phyloP scores from a whole-genome alignment of 2,113 vertebrate species.

The Otis tarda region DNA sequence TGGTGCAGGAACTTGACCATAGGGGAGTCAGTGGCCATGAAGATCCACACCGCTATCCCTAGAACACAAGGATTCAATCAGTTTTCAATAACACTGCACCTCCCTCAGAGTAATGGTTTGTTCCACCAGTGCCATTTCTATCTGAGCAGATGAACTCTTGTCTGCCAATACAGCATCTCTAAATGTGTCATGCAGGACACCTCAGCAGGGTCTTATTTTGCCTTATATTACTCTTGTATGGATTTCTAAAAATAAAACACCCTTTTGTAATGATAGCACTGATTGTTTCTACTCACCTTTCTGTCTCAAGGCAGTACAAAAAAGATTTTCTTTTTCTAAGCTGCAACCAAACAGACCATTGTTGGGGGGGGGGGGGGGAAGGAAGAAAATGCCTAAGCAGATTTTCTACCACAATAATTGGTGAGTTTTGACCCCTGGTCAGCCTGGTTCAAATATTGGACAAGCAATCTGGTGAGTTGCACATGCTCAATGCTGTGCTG shows the following conservation, averaged over 20 bases:
- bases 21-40: not conserved
- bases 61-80: not conserved
- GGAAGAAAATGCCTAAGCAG: not conserved
- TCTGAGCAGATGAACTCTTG: not conserved
- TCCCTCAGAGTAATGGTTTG: accelerated
- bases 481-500: not conserved
- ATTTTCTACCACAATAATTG: not conserved
- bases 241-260: not conserved
- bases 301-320: not conserved
- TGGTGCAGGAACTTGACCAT: not conserved
- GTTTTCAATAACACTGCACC: not conserved
- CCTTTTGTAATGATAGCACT: not conserved
- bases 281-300: not conserved
- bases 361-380: not conserved
- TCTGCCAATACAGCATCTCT: not conserved
- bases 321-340: not conserved
- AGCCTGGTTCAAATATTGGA: not conserved
- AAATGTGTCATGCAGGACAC: not conserved
- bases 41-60: not conserved
- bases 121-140: not conserved
- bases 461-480: not conserved
- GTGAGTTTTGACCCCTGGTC: not conserved
- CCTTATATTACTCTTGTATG: not conserved
- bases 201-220: not conserved
- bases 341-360: not conserved